Evolutionary conservation across 2,797 vertebrate species (phyloP).

Genomic region (Thamnophis elegans): DNA sequence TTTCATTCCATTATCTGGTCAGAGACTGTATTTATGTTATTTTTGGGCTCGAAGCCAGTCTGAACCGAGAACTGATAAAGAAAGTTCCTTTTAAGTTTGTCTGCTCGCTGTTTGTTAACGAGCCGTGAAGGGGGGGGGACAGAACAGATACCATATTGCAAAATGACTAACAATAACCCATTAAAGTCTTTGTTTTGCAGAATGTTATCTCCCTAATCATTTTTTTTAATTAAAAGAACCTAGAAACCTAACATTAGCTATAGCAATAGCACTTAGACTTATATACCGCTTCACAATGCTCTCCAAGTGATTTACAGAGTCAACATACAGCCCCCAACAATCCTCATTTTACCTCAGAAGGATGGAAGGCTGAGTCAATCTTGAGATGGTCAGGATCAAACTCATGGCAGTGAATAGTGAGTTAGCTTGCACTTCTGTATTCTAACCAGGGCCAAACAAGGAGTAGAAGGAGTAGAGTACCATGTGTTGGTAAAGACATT

Average conservation of each 20-base stretch:
- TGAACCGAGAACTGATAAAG: too few species aligned
- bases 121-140: too few species aligned
- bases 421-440: neutral
- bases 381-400: neutral
- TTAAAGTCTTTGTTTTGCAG: neutral
- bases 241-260: neutral
- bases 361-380: neutral
- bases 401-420: neutral
- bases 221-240: neutral
- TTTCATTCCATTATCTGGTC: too few species aligned
- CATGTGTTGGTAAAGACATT: neutral
- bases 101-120: too few species aligned
- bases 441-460: neutral
- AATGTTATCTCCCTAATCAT: neutral
- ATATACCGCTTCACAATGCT: neutral
- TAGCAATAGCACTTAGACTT: neutral
- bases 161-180: neutral
- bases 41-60: too few species aligned
- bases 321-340: neutral
- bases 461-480: neutral
- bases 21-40: too few species aligned
- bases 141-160: neutral
- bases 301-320: neutral
- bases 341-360: neutral
- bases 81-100: too few species aligned